A percentile compares a stretch with the other conserved stretches of the same genome.
These are phyloP conservation scores for Caenorhabditis inopinata DNA, from an alignment of 1,140 invertebrate genomes.

Conservation along the genomic window DNA sequence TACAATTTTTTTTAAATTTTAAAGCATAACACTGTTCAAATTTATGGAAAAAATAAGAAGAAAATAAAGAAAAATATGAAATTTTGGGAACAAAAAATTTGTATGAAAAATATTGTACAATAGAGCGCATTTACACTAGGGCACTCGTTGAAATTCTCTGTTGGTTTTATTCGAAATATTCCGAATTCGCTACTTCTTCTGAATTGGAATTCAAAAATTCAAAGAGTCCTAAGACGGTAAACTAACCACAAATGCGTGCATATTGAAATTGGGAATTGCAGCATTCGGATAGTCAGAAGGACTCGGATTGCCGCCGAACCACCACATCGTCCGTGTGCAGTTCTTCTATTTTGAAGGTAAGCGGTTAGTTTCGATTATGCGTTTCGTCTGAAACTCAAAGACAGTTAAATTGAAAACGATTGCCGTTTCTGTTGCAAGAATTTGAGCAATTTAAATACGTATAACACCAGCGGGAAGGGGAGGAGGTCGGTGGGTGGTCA, in stretches of 20 bases:
- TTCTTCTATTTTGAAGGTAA: background rate
- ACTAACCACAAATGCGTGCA: slow-evolving; percentile 33
- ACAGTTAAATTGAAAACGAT: background rate
- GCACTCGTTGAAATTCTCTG: no score
- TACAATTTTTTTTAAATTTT: no score
- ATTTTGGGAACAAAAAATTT: no score
- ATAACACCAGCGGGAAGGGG: background rate
- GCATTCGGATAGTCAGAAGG: slow-evolving; percentile 43
- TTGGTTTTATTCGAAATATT: no score
- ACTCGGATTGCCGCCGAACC: slow-evolving; percentile 43
- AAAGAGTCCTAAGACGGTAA: background rate
- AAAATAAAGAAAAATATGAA: no score
- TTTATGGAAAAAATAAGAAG: no score
- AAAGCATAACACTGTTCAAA: no score
- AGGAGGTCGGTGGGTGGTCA: background rate
- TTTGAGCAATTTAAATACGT: slow-evolving; percentile 16
- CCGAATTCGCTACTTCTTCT: no score
- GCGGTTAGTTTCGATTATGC: background rate
- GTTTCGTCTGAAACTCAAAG: slow-evolving; percentile 17
- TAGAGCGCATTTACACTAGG: no score
- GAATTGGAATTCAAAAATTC: background rate
- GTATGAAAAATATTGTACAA: no score
- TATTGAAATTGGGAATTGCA: slow-evolving; percentile 32
- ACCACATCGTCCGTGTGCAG: no score
- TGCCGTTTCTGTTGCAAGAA: background rate